Conservation (phyloP, 2,113 vertebrate genomes). For the Spizaetus ornatus region DNA sequence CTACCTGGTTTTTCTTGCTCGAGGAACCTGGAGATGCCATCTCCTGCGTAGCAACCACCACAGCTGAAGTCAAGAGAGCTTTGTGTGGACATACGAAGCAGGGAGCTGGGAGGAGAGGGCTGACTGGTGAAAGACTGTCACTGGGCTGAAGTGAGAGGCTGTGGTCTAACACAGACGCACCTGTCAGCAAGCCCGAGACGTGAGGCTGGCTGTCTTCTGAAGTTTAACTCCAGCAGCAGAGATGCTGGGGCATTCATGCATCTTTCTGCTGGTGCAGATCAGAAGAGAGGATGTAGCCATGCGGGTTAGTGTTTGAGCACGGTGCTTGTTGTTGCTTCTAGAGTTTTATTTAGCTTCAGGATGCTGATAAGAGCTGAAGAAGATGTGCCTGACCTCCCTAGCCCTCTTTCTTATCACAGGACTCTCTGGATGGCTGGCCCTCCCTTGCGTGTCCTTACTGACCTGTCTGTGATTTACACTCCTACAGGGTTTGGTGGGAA, state of each 20-base stretch:
- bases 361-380: background rate
- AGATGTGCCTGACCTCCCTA: background rate
- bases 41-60: background rate
- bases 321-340: background rate
- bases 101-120: background rate
- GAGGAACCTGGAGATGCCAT: background rate
- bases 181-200: background rate
- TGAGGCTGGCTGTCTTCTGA: background rate
- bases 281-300: background rate
- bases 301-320: background rate
- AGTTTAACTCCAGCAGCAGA: background rate
- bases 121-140: background rate
- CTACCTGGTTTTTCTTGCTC: background rate
- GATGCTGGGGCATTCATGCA: background rate
- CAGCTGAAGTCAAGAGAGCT: background rate
- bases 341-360: background rate
- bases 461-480: background rate
- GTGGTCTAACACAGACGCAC: background rate
- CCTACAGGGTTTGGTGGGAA: background rate
- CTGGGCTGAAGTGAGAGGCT: background rate
- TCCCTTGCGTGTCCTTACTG: background rate
- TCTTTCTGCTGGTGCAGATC: background rate
- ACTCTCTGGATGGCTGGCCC: background rate
- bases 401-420: background rate
- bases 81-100: background rate